Base-by-base conservation (phyloP, 2,113 vertebrate genomes). In the Hippoglossus stenolepis region DNA sequence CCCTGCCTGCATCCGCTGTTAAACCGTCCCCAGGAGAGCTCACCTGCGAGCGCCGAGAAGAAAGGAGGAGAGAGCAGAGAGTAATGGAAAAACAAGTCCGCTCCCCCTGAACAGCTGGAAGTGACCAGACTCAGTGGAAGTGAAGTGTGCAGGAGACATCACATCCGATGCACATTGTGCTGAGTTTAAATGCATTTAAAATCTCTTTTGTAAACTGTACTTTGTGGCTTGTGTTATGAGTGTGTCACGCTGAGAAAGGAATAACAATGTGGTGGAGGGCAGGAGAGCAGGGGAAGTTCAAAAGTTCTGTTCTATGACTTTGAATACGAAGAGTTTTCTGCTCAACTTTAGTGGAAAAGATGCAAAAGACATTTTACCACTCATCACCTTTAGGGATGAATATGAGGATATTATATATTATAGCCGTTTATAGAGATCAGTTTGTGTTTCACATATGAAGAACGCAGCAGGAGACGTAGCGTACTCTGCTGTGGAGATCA, bases 41-140 rank as follows among this genome's bases (percentile, higher is more conserved):
- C 87, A 88, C 82, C 87, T 88, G 87, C 13, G 28, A 70, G 35
- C 40, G 72, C n/a, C 66, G 70, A 73, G 71, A 73, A 69, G 66
- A 80, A 79, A 77, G 54, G 64, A 70, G 40, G 23, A 3, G 47
- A 24, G 72, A 23, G 26, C 57, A 70, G 53, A 28, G 62, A 77
- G 45, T 65, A 70, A 77, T 64, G 61, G 47, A 73, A 84, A 82
- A 84, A 76, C 71, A 73, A 74, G n/a, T 35, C 54, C 21, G 15
- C 7, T 24, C 14, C 28, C 23, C 15, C 3, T 5, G 6, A 77
- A 75, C 78, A 70, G 57, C 0, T 70, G 60, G 75, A 77, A 66
- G 67, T 61, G 51, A 65, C 62, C 71, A 73, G 68, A 76, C 31
- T 38, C 65, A 18, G 65, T 35, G 51, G 23, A 53, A 58, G 54